phyloP scores from a whole-genome alignment of 2,797 vertebrate genomes.

The Lycodopsis pacificus region DNA sequence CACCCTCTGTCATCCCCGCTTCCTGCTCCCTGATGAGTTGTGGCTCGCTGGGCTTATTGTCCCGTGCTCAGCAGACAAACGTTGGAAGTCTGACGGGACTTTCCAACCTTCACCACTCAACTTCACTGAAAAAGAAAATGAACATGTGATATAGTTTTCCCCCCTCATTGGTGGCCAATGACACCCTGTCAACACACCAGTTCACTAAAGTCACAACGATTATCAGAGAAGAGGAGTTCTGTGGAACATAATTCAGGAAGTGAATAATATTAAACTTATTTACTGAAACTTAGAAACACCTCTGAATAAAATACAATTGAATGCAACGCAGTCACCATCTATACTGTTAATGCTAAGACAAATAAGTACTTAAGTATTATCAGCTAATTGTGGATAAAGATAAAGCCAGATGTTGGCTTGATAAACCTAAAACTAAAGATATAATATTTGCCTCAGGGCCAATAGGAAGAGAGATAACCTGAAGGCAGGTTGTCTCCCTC shows the following conservation, averaged over 20 bases:
- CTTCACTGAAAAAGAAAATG: neutral
- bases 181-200: neutral
- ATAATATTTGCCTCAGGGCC: neutral
- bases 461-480: neutral
- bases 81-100: constrained; percentile 72
- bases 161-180: neutral
- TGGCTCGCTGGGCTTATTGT: constrained; percentile 65
- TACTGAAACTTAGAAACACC: neutral
- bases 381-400: neutral
- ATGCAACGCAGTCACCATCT: too few relatives aligned
- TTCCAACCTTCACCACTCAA: constrained; percentile 57
- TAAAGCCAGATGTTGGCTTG: neutral
- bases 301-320: too few relatives aligned
- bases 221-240: neutral
- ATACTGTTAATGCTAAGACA: neutral
- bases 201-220: neutral
- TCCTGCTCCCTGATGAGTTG: constrained; percentile 76
- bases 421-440: neutral
- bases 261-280: neutral
- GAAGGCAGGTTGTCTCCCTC: constrained; percentile 25
- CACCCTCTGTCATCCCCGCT: constrained; percentile 72
- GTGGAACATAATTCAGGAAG: constrained; percentile 6
- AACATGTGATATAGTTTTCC: constrained; percentile 1
- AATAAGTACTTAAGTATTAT: neutral
- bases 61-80: constrained; percentile 60